Base-by-base conservation (phyloP, 2,888 invertebrate species). In the Serripes groenlandicus region DNA sequence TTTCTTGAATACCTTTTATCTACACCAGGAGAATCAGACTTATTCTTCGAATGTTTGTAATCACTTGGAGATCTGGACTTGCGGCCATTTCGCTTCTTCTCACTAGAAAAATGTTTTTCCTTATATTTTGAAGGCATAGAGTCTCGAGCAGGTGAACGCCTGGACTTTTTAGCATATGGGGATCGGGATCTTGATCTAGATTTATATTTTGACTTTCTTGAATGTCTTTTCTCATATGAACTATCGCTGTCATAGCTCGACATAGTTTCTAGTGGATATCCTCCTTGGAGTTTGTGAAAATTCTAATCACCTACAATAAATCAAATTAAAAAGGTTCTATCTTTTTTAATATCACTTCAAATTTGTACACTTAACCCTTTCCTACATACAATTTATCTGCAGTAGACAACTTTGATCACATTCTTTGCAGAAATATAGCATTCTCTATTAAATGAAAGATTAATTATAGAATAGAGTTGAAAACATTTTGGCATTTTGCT, bases 101-200 rank as follows among this genome's bases (percentile, higher is more conserved):
- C 1, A 34, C 34, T 34, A 26, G 23, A 28, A n/a, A n/a, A n/a
- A 42, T 35, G 37, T 26, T 66, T 42, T 0, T 34, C 62, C 23
- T 37, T 23, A 42, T 26, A 11, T 34, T 11, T 9, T 62, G 62
- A 62, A 1, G 37, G 42, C 9, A 4, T 15, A 23, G n/a, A n/a
- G 3, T 62, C 62, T 62, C 42, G 26, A 42, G 32, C 37, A 30
- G 73, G 73, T 23, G 73, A 74, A 26, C 73, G 23, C 23, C 28
- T 75, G 32, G 32, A 37, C n/a, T 18, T 28, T 49, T 35, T 62
- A 15, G 58, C 62, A 42, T 71, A 71, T 7, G 71, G 74, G n/a
- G 72, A 75, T 54, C 72, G 60, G 54, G 82, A 78, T 34, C 68
- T 60, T 28, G 72, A 72, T 35, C 72, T 60, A 56, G 62, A 62